Evolutionary conservation across 1,140 invertebrate genomes (phyloP).

Genomic region (Drosophila sp.): DNA sequence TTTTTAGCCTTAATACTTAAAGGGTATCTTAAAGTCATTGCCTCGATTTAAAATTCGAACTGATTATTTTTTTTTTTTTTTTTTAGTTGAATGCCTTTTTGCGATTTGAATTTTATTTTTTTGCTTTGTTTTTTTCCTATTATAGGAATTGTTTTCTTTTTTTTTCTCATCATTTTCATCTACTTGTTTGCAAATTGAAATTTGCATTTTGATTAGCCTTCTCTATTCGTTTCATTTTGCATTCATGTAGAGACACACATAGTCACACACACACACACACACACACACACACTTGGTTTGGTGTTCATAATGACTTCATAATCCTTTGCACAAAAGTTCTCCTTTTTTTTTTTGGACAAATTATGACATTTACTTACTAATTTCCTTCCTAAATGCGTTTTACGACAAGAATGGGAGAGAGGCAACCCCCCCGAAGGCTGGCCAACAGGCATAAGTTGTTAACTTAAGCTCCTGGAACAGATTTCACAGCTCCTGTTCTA

Average conservation of each 20-base stretch:
- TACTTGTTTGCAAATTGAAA: constrained; percentile 69
- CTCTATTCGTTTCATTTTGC: constrained; percentile 45
- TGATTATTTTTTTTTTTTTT: not conserved
- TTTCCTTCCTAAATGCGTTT: constrained; percentile 79
- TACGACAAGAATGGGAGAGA: constrained; percentile 45
- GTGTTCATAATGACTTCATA: constrained; percentile 70
- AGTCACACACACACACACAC: not conserved
- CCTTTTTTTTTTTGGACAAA: constrained; percentile 62
- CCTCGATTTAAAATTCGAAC: constrained; percentile 24
- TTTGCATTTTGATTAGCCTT: constrained; percentile 76
- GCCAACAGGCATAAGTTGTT: constrained; percentile 69
- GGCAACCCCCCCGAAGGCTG: not conserved
- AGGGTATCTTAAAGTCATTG: not conserved
- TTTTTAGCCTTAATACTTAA: too few relatives aligned
- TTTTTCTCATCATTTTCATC: constrained; percentile 1
- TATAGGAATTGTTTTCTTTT: constrained; percentile 40
- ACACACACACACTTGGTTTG: constrained; percentile 25
- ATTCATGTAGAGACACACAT: constrained; percentile 29
- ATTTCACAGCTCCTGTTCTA: constrained; percentile 33
- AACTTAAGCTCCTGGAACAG: constrained; percentile 69
- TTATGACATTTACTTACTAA: constrained; percentile 80
- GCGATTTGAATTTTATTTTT: constrained; percentile 36
- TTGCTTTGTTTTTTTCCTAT: constrained; percentile 9
- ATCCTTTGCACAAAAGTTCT: constrained; percentile 68
- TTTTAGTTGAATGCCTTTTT: constrained; percentile 10